Percentiles rank a stretch among this genome's conserved stretches.
Evolutionary conservation across 30 jellyfish, hydroid and myxozoan genomes (phyloP).

Genomic region (Chrysaora quinquecirrha): DNA sequence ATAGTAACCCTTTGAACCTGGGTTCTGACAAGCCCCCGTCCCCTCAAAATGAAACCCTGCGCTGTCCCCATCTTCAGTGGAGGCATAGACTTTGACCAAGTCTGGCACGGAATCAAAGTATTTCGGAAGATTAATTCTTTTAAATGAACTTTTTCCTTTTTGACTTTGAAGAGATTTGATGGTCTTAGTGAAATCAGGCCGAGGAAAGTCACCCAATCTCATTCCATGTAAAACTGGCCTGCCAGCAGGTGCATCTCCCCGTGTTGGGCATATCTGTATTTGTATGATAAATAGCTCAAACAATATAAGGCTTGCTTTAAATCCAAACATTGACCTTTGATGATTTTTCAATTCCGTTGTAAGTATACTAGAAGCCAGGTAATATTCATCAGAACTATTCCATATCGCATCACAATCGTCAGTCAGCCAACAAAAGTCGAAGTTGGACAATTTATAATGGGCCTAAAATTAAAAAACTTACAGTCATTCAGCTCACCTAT

Average conservation of each 20-base stretch:
- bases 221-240: conserved; percentile 57
- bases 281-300: not conserved
- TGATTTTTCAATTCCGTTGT: too few relatives aligned
- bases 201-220: conserved; percentile 89
- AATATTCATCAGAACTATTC: too few relatives aligned
- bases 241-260: not conserved
- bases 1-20: conserved; percentile 77
- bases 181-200: conserved; percentile 73
- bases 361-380: too few relatives aligned
- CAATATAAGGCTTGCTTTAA: not conserved
- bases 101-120: conserved; percentile 69
- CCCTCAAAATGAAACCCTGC: conserved; percentile 92
- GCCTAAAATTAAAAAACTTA: too few relatives aligned
- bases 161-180: conserved; percentile 54
- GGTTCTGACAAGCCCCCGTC: conserved; percentile 94
- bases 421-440: too few relatives aligned
- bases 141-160: conserved; percentile 53
- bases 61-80: conserved; percentile 88
- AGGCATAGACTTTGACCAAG: conserved; percentile 81
- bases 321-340: not conserved
- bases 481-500: too few relatives aligned
- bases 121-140: conserved; percentile 61
- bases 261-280: not conserved
- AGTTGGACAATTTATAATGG: too few relatives aligned
- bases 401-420: too few relatives aligned